Evolutionary conservation across 1,140 invertebrate genomes (phyloP).

Genomic region (Cherax destructor): DNA sequence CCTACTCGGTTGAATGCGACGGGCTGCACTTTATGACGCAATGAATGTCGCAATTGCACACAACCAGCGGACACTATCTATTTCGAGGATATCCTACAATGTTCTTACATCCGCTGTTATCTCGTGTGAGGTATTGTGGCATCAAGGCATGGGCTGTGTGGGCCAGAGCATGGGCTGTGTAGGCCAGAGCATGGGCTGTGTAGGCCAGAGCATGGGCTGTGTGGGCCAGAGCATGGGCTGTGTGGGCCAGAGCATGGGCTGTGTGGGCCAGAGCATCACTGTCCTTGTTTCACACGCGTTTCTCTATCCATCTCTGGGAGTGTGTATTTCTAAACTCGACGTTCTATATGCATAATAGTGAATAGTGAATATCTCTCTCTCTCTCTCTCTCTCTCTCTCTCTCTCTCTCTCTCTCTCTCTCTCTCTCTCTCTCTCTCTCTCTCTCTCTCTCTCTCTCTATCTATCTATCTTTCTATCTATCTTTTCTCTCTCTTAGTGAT

Average conservation of each 20-base stretch:
- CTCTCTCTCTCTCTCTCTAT: constrained; percentile 1
- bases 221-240: no score
- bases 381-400: constrained; percentile 5
- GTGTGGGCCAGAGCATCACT: background rate
- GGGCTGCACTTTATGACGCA: background rate
- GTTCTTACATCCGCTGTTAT: background rate
- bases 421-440: background rate
- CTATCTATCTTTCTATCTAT: background rate
- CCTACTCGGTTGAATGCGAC: background rate
- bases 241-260: background rate
- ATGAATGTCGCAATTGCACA: background rate
- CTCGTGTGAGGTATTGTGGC: background rate
- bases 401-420: constrained; percentile 1
- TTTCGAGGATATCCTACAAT: background rate
- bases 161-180: no score
- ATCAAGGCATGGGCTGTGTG: no score
- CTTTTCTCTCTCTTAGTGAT: background rate
- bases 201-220: no score
- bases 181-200: no score
- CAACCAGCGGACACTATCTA: background rate
- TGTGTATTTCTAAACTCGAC: background rate
- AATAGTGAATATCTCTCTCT: background rate
- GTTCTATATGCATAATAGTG: background rate
- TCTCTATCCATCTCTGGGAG: background rate
- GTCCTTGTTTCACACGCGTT: background rate